These are phyloP conservation scores for Artemia sinica DNA, from an alignment of 2,888 invertebrate species.

Conservation along the genomic window DNA sequence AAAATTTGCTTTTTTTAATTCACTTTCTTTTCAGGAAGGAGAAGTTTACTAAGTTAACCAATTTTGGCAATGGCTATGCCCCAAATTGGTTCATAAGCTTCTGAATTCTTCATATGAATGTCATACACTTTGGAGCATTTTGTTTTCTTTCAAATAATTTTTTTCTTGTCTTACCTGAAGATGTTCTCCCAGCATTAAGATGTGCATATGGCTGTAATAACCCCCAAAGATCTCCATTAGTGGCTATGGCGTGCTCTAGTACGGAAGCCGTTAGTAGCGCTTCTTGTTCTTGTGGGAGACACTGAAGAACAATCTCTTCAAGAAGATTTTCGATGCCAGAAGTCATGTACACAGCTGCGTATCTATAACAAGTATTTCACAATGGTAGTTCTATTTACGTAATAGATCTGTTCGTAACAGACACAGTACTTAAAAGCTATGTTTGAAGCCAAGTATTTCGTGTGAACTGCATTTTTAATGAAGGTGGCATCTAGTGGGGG, in stretches of 20 bases:
- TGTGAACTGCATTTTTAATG: too few species aligned
- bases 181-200: conserved; percentile 67
- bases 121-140: neutral
- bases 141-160: neutral
- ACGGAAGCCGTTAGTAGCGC: conserved; percentile 54
- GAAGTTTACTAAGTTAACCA: neutral
- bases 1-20: too few species aligned
- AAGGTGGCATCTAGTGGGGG: too few species aligned
- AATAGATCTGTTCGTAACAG: too few species aligned
- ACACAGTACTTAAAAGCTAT: too few species aligned
- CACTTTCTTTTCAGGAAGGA: too few species aligned
- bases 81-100: too few species aligned
- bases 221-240: conserved; percentile 75
- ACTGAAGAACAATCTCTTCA: conserved; percentile 62
- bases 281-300: conserved; percentile 41
- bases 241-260: conserved; percentile 65
- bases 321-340: conserved; percentile 74
- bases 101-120: neutral
- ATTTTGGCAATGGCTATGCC: neutral
- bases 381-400: neutral
- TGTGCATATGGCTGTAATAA: conserved; percentile 76
- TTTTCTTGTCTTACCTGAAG: conserved; percentile 43
- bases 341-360: conserved; percentile 72
- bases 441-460: too few species aligned
- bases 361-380: conserved; percentile 35